Conservation (phyloP, 1,140 invertebrate genomes). For the Belonocnema kinseyi region DNA sequence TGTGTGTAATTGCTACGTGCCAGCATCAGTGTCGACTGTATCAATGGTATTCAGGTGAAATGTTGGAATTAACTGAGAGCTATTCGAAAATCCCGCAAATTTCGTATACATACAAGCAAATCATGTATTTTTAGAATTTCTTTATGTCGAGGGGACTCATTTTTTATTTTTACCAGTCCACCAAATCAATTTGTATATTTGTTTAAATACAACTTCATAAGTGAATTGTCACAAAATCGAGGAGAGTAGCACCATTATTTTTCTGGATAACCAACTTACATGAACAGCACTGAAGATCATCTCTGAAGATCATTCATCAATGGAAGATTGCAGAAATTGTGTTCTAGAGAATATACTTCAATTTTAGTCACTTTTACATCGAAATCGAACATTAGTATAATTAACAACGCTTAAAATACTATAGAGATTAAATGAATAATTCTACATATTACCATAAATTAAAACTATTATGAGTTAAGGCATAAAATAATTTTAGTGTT, state of each 20-base stretch:
- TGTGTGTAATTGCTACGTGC: conserved; percentile 44
- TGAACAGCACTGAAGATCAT: too few relatives aligned
- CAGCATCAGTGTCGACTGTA: conserved; percentile 52
- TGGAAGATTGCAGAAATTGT: too few relatives aligned
- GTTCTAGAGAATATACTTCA: too few relatives aligned
- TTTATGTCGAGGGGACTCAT: conserved; percentile 58
- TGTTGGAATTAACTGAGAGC: conserved; percentile 56
- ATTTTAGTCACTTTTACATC: too few relatives aligned
- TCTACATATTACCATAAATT: too few relatives aligned
- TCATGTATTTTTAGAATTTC: conserved; percentile 60
- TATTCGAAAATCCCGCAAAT: conserved; percentile 51
- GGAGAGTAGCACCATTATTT: neutral
- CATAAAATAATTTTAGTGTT: too few relatives aligned
- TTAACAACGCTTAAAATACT: too few relatives aligned
- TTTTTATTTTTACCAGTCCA: conserved; percentile 57
- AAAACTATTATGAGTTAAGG: too few relatives aligned
- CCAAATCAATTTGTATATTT: conserved; percentile 60
- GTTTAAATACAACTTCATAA: conserved; percentile 38
- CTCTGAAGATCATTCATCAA: too few relatives aligned
- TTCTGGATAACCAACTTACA: neutral
- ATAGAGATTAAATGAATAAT: too few relatives aligned
- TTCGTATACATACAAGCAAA: conserved; percentile 55
- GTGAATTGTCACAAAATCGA: conserved; percentile 7
- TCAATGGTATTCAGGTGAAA: conserved; percentile 55
- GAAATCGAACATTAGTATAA: too few relatives aligned